Percentiles rank a stretch among this genome's conserved stretches.
phyloP scores from a whole-genome alignment of 92 coral and sea anemone genomes.

The Plumapathes pennacea region DNA sequence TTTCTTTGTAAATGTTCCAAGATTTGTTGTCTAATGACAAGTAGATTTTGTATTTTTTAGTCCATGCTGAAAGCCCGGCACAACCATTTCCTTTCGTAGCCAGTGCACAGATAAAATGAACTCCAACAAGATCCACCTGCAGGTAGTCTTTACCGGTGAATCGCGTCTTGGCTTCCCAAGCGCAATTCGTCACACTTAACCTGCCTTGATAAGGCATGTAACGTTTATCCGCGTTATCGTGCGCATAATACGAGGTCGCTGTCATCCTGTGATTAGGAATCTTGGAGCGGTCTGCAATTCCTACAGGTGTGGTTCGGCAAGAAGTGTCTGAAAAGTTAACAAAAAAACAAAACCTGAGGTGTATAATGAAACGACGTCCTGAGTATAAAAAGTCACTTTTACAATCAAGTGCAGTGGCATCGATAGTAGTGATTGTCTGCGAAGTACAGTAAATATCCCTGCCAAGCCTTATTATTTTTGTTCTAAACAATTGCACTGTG shows the following conservation, averaged over 20 bases:
- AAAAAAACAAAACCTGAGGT: no score
- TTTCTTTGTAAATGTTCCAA: slow-evolving; percentile 13
- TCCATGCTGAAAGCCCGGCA: neutral
- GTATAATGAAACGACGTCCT: no score
- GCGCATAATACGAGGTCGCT: slow-evolving; percentile 7
- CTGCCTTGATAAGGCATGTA: neutral
- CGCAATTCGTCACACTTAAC: neutral
- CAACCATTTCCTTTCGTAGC: neutral
- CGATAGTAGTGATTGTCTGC: no score
- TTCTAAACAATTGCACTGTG: no score
- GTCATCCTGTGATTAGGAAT: slow-evolving; percentile 8
- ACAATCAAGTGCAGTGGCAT: no score
- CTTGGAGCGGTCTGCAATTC: neutral
- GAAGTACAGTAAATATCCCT: no score
- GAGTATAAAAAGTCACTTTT: no score
- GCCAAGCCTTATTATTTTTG: no score
- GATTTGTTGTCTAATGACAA: neutral
- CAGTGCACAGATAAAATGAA: slow-evolving; percentile 4
- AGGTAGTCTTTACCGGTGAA: slow-evolving; percentile 1
- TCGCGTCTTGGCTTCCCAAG: slow-evolving; percentile 14
- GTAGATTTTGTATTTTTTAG: neutral
- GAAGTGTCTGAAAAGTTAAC: no score
- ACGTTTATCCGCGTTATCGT: no score
- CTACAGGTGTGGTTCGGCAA: neutral
- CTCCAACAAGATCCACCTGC: slow-evolving; percentile 11